These are phyloP conservation scores for Nomada fucata DNA, from an alignment of 2,888 invertebrate genomes.

Conservation along the genomic window DNA sequence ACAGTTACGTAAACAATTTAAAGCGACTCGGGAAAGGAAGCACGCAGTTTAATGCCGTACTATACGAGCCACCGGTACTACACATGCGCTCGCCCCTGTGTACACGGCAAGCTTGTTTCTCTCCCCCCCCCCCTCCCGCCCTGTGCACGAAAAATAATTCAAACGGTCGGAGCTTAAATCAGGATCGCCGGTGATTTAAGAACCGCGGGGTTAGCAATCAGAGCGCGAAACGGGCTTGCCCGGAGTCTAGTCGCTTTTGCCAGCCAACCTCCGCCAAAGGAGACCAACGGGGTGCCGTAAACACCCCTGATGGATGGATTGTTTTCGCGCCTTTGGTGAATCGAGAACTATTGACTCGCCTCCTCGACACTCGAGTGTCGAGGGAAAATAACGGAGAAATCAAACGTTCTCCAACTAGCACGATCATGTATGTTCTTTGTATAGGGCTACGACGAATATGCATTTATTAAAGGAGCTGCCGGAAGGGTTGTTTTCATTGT, in stretches of 20 bases:
- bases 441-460: conserved; percentile 8
- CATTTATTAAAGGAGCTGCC: background rate
- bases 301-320: conserved; percentile 76
- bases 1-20: background rate
- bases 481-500: background rate
- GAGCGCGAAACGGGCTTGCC: conserved; percentile 29
- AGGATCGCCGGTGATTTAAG: conserved; percentile 56
- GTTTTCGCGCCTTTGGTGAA: conserved; percentile 75
- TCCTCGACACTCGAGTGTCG: conserved; percentile 31
- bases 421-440: conserved; percentile 5
- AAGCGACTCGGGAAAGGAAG: background rate
- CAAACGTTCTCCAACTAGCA: background rate
- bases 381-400: conserved; percentile 42
- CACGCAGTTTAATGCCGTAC: background rate
- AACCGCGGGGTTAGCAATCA: conserved; percentile 49
- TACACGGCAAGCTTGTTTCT: background rate
- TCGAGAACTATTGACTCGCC: conserved; percentile 64
- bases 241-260: conserved; percentile 23
- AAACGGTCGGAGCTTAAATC: conserved; percentile 29
- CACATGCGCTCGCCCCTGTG: background rate
- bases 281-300: conserved; percentile 62
- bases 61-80: background rate
- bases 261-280: conserved; percentile 23
- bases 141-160: conserved; percentile 40
- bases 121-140: background rate